Base-by-base conservation (phyloP, 2,113 vertebrate species). In the Albula goreensis region DNA sequence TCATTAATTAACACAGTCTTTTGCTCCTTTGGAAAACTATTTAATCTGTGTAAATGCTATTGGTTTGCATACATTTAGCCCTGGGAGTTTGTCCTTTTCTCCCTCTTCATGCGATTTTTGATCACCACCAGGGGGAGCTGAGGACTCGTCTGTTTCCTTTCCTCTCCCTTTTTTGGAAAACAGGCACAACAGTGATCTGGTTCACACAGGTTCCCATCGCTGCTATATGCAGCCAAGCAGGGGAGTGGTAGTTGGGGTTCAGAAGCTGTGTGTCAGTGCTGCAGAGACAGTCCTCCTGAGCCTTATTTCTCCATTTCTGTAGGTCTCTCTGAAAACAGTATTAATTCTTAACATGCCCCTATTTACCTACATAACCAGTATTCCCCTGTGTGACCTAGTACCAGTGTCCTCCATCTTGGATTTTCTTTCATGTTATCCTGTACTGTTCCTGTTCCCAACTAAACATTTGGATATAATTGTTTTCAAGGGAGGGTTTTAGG, bases 91-190 rank as follows among this genome's bases (percentile, higher is more conserved):
- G 9, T 31, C n/a, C 31, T 74, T 22, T 74, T 74, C 70, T 74
- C 25, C n/a, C 70, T 74, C 22, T 31, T 31, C 19, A 9, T 10
- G 22, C 8, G 9, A 74, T 52, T 22, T 7, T n/a, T n/a, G 50
- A 52, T 81, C 9, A n/a, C 80, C 80, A 81, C 50, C 80, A 81
- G 80, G 80, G 13, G 80, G 22, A n/a, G 80, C 80, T 53, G 80
- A 25, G n/a, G 50, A 81, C 80, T 48, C 12, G 78, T 11, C 3
- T 31, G 5, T 77, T 25, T 56, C 53, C 78, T 12, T 41, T 41
- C 31, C 78, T 12, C 78, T 79, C n/a, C 78, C 0, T 8, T 13
- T n/a, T 17, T 1, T 52, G 22, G 17, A 25, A 50, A 53, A 81
- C 15, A 50, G 51, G 50, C 25, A 31, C 22, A 10, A n/a, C 8